Conservation (phyloP, 2,113 vertebrate genomes). For the Otocyon megalotis region DNA sequence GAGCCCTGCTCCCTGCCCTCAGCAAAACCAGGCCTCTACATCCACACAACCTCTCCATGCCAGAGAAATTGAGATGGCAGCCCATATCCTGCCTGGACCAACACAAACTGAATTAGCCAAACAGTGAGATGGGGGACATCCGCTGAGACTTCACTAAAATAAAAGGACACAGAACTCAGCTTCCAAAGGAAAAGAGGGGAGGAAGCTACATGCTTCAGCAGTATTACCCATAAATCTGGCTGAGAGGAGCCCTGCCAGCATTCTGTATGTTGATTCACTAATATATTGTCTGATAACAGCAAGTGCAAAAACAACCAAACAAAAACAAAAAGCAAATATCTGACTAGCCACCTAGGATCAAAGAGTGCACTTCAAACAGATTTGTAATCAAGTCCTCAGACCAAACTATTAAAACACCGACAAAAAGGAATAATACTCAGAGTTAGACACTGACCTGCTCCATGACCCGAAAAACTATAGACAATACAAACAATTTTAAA, state of each 20-base stretch:
- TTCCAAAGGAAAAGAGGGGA: neutral
- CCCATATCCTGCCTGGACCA: neutral
- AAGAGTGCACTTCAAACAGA: neutral
- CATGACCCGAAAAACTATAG: neutral
- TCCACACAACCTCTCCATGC: neutral
- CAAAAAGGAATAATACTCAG: neutral
- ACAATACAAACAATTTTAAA: too few relatives aligned
- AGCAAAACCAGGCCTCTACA: neutral
- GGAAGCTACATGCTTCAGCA: neutral
- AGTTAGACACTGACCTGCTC: neutral
- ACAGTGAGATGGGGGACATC: too few relatives aligned
- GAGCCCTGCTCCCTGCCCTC: neutral
- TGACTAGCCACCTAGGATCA: neutral
- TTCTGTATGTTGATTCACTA: neutral
- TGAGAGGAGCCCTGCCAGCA: neutral
- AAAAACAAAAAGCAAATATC: neutral
- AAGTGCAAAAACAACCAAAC: neutral
- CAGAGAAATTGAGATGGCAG: neutral
- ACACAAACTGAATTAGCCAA: neutral
- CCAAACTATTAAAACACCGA: neutral
- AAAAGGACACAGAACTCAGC: neutral
- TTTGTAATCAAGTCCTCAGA: neutral
- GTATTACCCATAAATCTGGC: neutral
- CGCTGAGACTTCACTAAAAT: neutral
- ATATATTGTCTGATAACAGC: neutral